Percentiles rank a stretch among this genome's conserved stretches.
phyloP scores from a whole-genome alignment of 2,113 vertebrate species.

The Mustela nigripes region DNA sequence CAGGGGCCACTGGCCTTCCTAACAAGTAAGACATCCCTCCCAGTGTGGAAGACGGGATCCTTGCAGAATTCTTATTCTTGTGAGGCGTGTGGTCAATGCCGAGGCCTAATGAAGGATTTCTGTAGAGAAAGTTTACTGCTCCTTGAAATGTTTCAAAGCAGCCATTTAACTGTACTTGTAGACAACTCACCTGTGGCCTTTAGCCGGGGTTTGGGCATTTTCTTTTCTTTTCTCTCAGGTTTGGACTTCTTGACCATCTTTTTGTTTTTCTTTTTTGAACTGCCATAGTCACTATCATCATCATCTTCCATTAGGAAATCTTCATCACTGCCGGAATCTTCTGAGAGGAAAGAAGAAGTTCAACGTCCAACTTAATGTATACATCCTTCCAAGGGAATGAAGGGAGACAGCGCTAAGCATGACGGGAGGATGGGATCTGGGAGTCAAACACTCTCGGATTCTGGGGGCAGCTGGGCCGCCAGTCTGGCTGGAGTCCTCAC shows the following conservation, averaged over 20 bases:
- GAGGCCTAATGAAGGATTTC: neutral
- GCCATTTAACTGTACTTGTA: neutral
- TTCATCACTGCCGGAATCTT: conserved; percentile 98
- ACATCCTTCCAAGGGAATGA: conserved; percentile 64
- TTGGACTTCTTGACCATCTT: conserved; percentile 95
- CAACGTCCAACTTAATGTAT: conserved; percentile 66
- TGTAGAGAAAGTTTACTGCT: neutral
- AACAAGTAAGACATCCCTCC: neutral
- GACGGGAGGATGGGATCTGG: neutral
- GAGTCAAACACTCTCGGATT: conserved; percentile 8
- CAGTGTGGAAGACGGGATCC: neutral
- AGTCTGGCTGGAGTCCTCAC: neutral
- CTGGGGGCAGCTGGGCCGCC: neutral
- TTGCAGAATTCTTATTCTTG: neutral
- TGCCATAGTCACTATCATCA: conserved; percentile 98
- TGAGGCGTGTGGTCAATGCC: neutral
- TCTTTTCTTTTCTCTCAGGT: conserved; percentile 98
- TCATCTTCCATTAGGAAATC: conserved; percentile 99
- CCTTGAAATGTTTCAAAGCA: conserved; percentile 56
- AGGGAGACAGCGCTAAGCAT: conserved; percentile 41
- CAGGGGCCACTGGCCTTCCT: neutral
- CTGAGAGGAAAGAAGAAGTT: conserved; percentile 87
- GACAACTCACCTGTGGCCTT: conserved; percentile 96
- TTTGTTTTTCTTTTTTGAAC: conserved; percentile 98
- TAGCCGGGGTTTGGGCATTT: conserved; percentile 98